phyloP scores from a whole-genome alignment of 2,797 vertebrate genomes.

The Sebastolobus altivelis region DNA sequence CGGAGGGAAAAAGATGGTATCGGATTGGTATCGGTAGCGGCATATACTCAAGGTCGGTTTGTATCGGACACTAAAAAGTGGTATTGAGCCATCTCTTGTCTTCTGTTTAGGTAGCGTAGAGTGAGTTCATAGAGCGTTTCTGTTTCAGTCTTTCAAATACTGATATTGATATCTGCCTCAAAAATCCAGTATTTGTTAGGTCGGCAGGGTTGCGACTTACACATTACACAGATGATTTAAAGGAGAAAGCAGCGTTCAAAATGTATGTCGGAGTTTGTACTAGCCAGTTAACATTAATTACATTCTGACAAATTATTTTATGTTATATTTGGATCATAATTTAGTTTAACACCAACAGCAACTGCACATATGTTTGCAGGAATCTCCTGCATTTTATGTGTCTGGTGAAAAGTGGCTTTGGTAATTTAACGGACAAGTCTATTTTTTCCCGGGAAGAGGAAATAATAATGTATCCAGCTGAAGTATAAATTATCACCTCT shows the following conservation, averaged over 20 bases:
- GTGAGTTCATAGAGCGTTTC: rapidly evolving
- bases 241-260: not conserved
- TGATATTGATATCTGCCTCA: too few species aligned
- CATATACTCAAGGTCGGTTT: too few species aligned
- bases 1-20: rapidly evolving
- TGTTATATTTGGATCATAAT: slow-evolving; percentile 26
- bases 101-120: too few species aligned
- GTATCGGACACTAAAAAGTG: too few species aligned
- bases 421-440: slow-evolving; percentile 56
- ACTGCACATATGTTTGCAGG: not conserved
- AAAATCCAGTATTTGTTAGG: not conserved
- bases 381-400: slow-evolving; percentile 27
- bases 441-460: slow-evolving; percentile 48
- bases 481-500: slow-evolving; percentile 60
- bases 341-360: slow-evolving; percentile 4
- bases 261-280: not conserved
- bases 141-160: too few species aligned
- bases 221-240: not conserved
- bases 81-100: too few species aligned
- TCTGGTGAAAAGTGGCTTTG: slow-evolving; percentile 47
- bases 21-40: too few species aligned
- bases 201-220: rapidly evolving
- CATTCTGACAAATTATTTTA: not conserved
- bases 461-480: slow-evolving; percentile 55
- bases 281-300: not conserved